These are phyloP conservation scores for Pholis gunnellus DNA, from an alignment of 2,113 vertebrate genomes.

Conservation along the genomic window DNA sequence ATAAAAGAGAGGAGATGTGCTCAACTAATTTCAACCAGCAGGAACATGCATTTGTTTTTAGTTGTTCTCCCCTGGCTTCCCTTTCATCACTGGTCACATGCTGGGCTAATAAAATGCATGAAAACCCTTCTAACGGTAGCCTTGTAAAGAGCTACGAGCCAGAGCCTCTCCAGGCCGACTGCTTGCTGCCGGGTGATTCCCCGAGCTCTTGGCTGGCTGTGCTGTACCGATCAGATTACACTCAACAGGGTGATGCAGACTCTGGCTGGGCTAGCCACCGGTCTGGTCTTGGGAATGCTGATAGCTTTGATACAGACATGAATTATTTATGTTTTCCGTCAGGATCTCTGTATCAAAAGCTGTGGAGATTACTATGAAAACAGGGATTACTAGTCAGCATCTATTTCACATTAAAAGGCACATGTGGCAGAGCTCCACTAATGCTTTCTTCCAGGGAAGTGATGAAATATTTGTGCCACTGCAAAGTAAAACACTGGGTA, in stretches of 20 bases:
- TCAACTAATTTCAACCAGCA: slow-evolving; percentile 49
- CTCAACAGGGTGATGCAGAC: slow-evolving; percentile 58
- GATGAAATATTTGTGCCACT: not conserved
- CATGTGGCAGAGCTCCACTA: not conserved
- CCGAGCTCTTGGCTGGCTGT: slow-evolving; percentile 62
- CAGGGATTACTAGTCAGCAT: not conserved
- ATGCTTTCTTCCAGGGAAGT: not conserved
- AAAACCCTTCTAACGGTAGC: slow-evolving; percentile 61
- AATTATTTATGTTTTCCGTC: slow-evolving; percentile 35
- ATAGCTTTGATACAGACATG: slow-evolving; percentile 39
- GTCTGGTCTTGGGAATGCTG: slow-evolving; percentile 36
- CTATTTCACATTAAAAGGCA: not conserved
- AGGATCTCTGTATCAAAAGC: slow-evolving; percentile 27
- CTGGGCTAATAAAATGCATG: slow-evolving; percentile 58
- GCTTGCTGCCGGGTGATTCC: slow-evolving; percentile 58
- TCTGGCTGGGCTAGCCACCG: slow-evolving; percentile 40
- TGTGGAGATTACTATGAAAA: slow-evolving; percentile 19
- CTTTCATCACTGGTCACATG: slow-evolving; percentile 51
- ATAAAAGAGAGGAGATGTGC: slow-evolving; percentile 26
- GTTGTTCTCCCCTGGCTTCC: slow-evolving; percentile 26
- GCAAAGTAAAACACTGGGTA: not conserved
- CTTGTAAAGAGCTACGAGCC: slow-evolving; percentile 50
- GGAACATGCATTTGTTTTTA: slow-evolving; percentile 56
- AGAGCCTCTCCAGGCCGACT: slow-evolving; percentile 50
- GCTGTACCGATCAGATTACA: slow-evolving; percentile 66